Base-by-base conservation (phyloP, 2,113 vertebrate species). In the Salvator merianae region DNA sequence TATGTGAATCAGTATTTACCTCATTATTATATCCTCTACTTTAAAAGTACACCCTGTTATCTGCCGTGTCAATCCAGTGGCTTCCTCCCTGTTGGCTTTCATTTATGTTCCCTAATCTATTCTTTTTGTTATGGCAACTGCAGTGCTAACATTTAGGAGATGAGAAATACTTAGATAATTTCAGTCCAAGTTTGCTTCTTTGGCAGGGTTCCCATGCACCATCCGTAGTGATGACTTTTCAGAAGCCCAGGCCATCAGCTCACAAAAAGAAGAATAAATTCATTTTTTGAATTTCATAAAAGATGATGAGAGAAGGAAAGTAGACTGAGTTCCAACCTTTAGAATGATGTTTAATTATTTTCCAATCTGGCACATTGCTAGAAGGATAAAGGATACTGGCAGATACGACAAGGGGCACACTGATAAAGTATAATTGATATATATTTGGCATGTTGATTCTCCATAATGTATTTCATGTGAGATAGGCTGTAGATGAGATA, bases 341-440 rank as follows among this genome's bases (percentile, higher is more conserved):
- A 84, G 86, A 96, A 88, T 10, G 87, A 92, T 92, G 94, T 96
- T 94, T 94, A 96, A 96, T 96, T 95, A 95, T 95, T 95, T 95
- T 93, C 91, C 94, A 89, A 94, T 94, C 94, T 93, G 93, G 88
- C 93, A 92, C 92, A 93, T 95, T 94, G 94, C 94, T 95, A 93
- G 85, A 84, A 88, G 95, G 93, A 95, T 92, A 93, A 94, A 85
- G 70, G 88, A 93, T 92, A 89, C 84, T 90, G 91, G 75, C 78
- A 82, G 92, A 93, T 94, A 86, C 91, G 92, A 93, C 86, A 90
- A 90, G 87, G 93, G 91, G 92, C 87, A 86, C 75, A 77, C 59
- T 77, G 92, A 91, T 92, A 83, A 87, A 92, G 88, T 79, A 86
- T 87, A 90, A 96, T 95, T 94, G 94, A 95, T 96, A 91, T 94